Conservation (phyloP, 2,888 invertebrate species). For the Apocheima hispidaria region DNA sequence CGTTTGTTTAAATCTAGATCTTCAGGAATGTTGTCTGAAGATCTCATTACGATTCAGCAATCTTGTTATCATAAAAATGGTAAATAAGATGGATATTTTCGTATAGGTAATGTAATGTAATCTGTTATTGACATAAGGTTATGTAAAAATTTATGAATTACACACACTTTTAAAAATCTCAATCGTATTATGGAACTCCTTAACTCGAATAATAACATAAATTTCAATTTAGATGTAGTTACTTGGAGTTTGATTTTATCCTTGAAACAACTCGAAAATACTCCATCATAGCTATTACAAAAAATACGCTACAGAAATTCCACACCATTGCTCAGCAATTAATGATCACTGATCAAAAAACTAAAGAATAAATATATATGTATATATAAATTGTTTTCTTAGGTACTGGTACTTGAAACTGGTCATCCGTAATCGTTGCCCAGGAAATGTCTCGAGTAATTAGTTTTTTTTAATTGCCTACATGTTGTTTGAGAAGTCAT, state of each 20-base stretch:
- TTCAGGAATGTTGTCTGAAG: neutral
- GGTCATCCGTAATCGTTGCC: conserved; percentile 44
- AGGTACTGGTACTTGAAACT: conserved; percentile 31
- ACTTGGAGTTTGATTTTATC: neutral
- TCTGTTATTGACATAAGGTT: too few relatives aligned
- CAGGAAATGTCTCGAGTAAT: conserved; percentile 39
- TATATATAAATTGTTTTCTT: conserved; percentile 35
- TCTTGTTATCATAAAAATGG: neutral
- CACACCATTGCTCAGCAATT: conserved; percentile 17
- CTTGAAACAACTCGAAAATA: neutral
- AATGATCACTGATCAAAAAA: conserved; percentile 17
- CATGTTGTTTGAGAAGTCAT: conserved; percentile 27
- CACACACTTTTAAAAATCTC: too few relatives aligned
- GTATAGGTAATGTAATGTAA: too few relatives aligned
- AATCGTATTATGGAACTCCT: too few relatives aligned
- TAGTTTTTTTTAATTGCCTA: conserved; percentile 40
- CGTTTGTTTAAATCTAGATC: too few relatives aligned
- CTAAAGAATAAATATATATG: conserved; percentile 11
- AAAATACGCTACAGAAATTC: conserved; percentile 6
- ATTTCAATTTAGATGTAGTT: neutral
- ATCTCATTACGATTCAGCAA: neutral
- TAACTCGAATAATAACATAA: neutral
- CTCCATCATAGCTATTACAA: neutral
- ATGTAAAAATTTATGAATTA: too few relatives aligned
- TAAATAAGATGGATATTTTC: neutral